phyloP scores from a whole-genome alignment of 2,113 vertebrate genomes.

The Sialia sialis region DNA sequence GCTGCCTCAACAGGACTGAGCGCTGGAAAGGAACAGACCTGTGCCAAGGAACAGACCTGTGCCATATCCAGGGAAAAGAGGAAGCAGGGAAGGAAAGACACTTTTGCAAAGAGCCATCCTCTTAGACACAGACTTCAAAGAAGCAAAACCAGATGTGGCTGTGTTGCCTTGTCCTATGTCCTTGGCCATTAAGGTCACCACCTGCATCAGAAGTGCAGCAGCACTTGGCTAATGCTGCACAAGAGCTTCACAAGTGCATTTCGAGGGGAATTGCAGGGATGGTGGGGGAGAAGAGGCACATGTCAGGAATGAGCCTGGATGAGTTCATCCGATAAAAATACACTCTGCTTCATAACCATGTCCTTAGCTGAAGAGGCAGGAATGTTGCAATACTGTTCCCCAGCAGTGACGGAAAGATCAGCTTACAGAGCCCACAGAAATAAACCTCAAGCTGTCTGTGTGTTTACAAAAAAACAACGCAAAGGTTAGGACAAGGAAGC shows the following conservation, averaged over 20 bases:
- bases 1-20: background rate
- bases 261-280: background rate
- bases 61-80: background rate
- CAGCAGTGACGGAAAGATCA: constrained; percentile 59
- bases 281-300: background rate
- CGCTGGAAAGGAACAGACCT: background rate
- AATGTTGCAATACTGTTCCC: constrained; percentile 66
- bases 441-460: constrained; percentile 35
- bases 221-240: background rate
- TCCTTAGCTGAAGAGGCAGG: constrained; percentile 60
- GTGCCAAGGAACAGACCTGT: background rate
- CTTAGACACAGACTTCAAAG: background rate
- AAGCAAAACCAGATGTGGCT: background rate
- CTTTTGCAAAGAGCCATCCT: background rate
- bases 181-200: background rate
- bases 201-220: background rate
- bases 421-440: constrained; percentile 62
- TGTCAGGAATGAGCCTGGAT: background rate
- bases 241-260: background rate
- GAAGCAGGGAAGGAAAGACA: background rate
- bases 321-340: constrained; percentile 69
- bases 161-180: background rate
- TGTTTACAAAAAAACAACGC: constrained; percentile 56
- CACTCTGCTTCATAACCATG: constrained; percentile 50
- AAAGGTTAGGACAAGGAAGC: constrained; percentile 56